Conservation (phyloP, 2,113 vertebrate species). For the Boulengeromyrus knoepffleri region DNA sequence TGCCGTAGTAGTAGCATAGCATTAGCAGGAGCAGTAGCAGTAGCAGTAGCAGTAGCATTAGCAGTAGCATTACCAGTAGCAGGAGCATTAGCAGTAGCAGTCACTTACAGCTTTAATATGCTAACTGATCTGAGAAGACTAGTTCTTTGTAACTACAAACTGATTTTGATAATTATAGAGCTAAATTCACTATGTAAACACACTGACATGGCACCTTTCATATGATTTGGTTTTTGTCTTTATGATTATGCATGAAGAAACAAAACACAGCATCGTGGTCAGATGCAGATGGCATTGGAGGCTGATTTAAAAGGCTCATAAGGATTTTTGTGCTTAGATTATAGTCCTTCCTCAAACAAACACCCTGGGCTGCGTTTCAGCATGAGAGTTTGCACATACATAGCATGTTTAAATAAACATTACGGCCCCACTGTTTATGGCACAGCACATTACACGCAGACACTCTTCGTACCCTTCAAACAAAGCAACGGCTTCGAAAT, state of each 20-base stretch:
- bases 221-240: conserved; percentile 20
- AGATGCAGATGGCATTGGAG: conserved; percentile 23
- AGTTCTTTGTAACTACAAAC: background rate
- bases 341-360: conserved; percentile 10
- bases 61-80: too few relatives aligned
- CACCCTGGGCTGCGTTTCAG: conserved; percentile 12
- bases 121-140: background rate
- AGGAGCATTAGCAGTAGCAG: too few relatives aligned
- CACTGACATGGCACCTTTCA: conserved; percentile 9
- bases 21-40: too few relatives aligned
- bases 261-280: background rate
- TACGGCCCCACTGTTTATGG: conserved; percentile 20
- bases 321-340: conserved; percentile 25
- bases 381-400: conserved; percentile 22
- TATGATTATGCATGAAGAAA: conserved; percentile 17
- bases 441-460: conserved; percentile 23
- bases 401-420: conserved; percentile 30
- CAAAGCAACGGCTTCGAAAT: conserved; percentile 30
- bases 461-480: conserved; percentile 25
- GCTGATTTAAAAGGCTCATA: conserved; percentile 22
- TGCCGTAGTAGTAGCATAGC: too few relatives aligned
- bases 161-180: background rate
- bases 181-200: background rate
- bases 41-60: too few relatives aligned
- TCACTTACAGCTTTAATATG: background rate